Evolutionary conservation across 2,888 invertebrate genomes (phyloP), one percentile per base, ranked within the genome.

Genomic region (Entomobrya multifasciata): DNA sequence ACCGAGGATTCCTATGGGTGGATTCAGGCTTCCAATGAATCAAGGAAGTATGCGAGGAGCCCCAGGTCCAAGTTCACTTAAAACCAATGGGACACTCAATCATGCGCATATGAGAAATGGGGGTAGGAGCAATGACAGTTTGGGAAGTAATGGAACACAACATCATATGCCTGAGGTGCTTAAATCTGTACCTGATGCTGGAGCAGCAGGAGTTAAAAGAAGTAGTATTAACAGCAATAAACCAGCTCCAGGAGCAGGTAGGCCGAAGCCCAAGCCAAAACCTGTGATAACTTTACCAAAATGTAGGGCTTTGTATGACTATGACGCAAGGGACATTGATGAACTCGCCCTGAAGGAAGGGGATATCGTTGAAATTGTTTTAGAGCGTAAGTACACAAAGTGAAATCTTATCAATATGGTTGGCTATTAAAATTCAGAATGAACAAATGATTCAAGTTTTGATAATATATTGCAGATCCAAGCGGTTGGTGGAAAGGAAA

Each of bases 401-500:
- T 11, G 11, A 22, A 62, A 15, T 25, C 10, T 47, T 57, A 44
- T 13, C 0, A 22, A 82, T 49, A 27, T 27, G 65, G 10, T 17
- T 10, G 10, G 17, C n/a, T 25, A 17, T 55, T 55, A n/a, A 55
- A 11, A 11, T 15, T 55, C 55, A 36, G n/a, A 36, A 89, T 88
- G 81, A 81, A 74, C 36, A 72, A 6, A 55, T 17, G 15, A 5
- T 79, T 22, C 11, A 88, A 47, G 36, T 36, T 36, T 36, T 36
- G 36, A 6, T 36, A 8, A 36, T n/a, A n/a, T n/a, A n/a, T 92
- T 92, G 74, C 92, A 95, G 95, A 95, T 92, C 93, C 94, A 41
- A 94, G 94, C 20, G 95, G 95, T n/a, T 95, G 95, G 95, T 95
- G 95, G 95, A 93, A 93, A 57, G 95, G 95, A 55, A 93, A 93